Base-by-base conservation (phyloP, 1,140 invertebrate genomes). In the Cyclargus thomasi region DNA sequence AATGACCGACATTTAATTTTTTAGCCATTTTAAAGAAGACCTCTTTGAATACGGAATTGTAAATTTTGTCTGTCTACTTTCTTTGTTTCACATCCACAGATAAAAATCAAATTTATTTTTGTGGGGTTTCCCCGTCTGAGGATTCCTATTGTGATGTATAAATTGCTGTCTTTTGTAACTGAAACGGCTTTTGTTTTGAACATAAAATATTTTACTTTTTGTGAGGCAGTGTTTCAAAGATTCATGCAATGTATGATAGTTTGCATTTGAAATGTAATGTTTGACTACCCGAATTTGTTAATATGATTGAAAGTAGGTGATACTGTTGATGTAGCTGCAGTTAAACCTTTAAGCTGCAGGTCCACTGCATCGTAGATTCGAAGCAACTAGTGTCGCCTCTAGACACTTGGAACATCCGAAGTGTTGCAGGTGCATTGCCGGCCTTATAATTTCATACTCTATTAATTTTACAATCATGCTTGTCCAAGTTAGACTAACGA, bases 21-120 rank as follows among this genome's bases (percentile, higher is more conserved):
- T 14, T 47, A 47, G 39, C 39, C 39, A 14, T 47, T 47, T 47
- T 47, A 47, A 47, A 47, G 14, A 14, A 47, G 14, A 47, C 39
- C 39, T 47, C 39, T 47, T 47, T 47, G 39, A 47, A 47, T 47
- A 16, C 39, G 14, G 14, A 47, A 47, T 16, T 47, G 39, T 47
- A 47, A 47, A 47, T 47, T 47, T 47, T 47, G 39, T 47, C 39
- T 11, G 39, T 47, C 39, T 47, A 47, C 39, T 47, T 47, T 47
- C 39, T 47, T 47, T 47, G 39, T 47, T 47, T 47, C 39, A 47
- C 14, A 47, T 47, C 39, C 39, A 47, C 39, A 47, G 39, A 47
- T 47, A 47, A 16, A 39, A 47, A 47, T 47, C 39, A 47, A 47
- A 47, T 47, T 47, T 47, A 47, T 47, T 47, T 47, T 47, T 47